These are phyloP conservation scores for Vannuccia rotundouncinata DNA, from an alignment of 2,888 invertebrate species.

Conservation along the genomic window DNA sequence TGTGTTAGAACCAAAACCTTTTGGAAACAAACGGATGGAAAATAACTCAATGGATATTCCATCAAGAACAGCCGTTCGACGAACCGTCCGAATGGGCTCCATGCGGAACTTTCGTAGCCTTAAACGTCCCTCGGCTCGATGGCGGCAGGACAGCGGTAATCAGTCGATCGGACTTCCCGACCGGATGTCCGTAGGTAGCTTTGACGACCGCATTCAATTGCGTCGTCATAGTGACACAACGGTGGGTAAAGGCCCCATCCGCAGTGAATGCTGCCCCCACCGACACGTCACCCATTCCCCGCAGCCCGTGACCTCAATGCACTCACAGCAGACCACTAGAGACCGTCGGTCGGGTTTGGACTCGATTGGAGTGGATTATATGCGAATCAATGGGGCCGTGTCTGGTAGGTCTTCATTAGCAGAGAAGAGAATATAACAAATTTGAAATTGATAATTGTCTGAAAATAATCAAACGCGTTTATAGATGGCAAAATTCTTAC, in stretches of 20 bases:
- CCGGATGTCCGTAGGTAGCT: background rate
- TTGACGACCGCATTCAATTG: background rate
- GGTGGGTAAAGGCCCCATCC: background rate
- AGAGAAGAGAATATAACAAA: no score
- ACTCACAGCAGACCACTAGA: background rate
- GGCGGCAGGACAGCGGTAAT: background rate
- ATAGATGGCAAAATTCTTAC: no score
- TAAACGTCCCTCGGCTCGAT: background rate
- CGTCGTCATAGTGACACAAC: slow-evolving; percentile 34
- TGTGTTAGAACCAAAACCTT: no score
- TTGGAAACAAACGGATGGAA: no score
- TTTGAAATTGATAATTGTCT: no score
- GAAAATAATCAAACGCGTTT: no score
- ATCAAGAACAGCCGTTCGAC: background rate
- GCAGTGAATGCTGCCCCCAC: background rate
- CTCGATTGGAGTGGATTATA: slow-evolving; percentile 76
- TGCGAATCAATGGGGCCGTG: slow-evolving; percentile 91
- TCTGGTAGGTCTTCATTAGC: slow-evolving; percentile 67
- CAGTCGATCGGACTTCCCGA: background rate
- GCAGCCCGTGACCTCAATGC: background rate
- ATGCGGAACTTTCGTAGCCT: background rate
- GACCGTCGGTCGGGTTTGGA: slow-evolving; percentile 25
- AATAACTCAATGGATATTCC: background rate
- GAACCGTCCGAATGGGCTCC: background rate
- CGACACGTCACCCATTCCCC: background rate